Evolutionary conservation across 2,113 vertebrate species (phyloP).

Genomic region (Rana temporaria): DNA sequence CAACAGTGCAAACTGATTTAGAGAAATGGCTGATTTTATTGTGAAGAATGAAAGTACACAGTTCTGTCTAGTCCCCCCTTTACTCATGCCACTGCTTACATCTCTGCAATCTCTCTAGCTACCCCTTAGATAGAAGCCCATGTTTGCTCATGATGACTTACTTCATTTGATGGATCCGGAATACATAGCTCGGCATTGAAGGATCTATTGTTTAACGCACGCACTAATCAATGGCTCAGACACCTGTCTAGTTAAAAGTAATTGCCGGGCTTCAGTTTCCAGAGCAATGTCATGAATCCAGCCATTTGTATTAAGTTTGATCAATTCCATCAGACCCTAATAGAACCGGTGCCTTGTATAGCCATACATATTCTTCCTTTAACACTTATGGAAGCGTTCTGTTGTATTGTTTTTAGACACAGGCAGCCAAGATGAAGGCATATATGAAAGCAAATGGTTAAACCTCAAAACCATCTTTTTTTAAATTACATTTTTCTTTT

Average conservation of each 20-base stretch:
- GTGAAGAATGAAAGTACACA: too few relatives aligned
- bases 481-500: too few relatives aligned
- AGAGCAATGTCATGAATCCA: neutral
- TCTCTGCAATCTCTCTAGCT: neutral
- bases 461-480: too few relatives aligned
- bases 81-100: neutral
- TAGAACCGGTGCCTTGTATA: neutral
- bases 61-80: neutral
- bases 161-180: conserved; percentile 5
- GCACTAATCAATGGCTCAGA: conserved; percentile 14
- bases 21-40: too few relatives aligned
- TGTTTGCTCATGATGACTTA: neutral
- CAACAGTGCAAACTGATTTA: too few relatives aligned
- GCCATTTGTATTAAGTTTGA: conserved; percentile 1
- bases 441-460: too few relatives aligned
- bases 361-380: too few relatives aligned
- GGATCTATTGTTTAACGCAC: conserved; percentile 5
- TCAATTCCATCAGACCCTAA: neutral
- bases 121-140: neutral
- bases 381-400: too few relatives aligned
- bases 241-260: conserved; percentile 27
- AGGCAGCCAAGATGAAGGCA: too few relatives aligned
- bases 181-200: conserved; percentile 3
- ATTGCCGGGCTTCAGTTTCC: conserved; percentile 16
- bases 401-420: too few relatives aligned